Evolutionary conservation across 2,888 invertebrate genomes (phyloP).

Genomic region (Andrena minutula): DNA sequence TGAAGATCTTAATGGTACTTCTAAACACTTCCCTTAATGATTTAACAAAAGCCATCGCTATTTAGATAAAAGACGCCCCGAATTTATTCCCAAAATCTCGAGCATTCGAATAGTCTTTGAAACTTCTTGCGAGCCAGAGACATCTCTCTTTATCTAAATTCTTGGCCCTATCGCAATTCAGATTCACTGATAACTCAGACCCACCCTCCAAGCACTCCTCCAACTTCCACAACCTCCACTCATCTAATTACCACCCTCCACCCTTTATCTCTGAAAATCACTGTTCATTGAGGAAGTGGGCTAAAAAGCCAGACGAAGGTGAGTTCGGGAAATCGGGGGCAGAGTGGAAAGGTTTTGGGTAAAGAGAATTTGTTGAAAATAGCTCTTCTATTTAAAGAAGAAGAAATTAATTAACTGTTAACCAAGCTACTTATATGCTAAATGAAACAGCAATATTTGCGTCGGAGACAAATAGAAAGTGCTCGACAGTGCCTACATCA

Average conservation of each 20-base stretch:
- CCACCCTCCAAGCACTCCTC: neutral
- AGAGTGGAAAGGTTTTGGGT: slow-evolving; percentile 11
- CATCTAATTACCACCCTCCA: slow-evolving; percentile 23
- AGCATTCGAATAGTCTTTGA: neutral
- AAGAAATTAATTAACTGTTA: no score
- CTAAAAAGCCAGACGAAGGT: slow-evolving; percentile 22
- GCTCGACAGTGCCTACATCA: no score
- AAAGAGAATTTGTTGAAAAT: slow-evolving; percentile 16
- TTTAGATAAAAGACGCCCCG: neutral
- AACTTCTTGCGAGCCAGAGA: neutral
- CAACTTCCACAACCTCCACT: slow-evolving; percentile 1
- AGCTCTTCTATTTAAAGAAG: neutral
- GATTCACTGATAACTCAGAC: neutral
- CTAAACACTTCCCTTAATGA: neutral
- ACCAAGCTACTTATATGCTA: no score
- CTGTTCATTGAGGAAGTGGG: slow-evolving; percentile 8
- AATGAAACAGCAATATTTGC: no score
- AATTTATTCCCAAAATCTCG: neutral
- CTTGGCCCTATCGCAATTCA: neutral
- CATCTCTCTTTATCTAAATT: neutral
- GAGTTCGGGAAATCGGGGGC: slow-evolving; percentile 4
- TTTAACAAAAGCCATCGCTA: neutral
- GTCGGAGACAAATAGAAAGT: no score
- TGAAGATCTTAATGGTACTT: neutral
- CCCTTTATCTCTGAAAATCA: slow-evolving; percentile 6